Conservation (phyloP, 2,113 vertebrate species). For the Choloepus hoffmanni region DNA sequence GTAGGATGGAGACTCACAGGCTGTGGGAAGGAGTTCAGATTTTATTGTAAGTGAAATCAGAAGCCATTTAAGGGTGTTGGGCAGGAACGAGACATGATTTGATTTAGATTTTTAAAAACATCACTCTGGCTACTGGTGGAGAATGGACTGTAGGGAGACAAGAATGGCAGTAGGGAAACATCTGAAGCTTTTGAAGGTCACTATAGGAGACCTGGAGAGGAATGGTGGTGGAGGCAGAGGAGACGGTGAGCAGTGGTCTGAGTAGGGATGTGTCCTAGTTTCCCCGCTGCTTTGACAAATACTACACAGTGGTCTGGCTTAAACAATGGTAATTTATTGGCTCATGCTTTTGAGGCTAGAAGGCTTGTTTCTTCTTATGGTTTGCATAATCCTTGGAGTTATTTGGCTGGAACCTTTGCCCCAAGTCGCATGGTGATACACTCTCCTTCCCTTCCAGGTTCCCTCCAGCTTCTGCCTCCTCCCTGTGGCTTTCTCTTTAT, state of each 20-base stretch:
- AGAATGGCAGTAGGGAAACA: not conserved
- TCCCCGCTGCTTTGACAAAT: too few relatives aligned
- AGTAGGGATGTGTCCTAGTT: too few relatives aligned
- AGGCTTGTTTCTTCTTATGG: too few relatives aligned
- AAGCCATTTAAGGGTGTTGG: not conserved
- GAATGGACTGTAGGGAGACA: not conserved
- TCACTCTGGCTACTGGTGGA: not conserved
- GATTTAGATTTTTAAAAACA: not conserved
- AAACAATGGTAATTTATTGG: too few relatives aligned
- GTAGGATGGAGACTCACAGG: not conserved
- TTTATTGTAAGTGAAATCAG: not conserved
- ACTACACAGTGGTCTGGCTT: too few relatives aligned
- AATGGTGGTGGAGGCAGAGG: not conserved
- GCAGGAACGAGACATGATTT: not conserved
- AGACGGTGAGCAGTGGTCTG: accelerated
- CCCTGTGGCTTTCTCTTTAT: too few relatives aligned
- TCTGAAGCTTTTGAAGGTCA: not conserved
- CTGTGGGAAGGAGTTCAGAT: not conserved
- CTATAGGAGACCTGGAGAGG: not conserved
- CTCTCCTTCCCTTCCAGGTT: too few relatives aligned
- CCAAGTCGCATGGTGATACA: too few relatives aligned
- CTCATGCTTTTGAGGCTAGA: too few relatives aligned
- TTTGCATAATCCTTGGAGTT: too few relatives aligned
- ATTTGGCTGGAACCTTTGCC: too few relatives aligned
- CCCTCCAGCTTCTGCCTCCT: too few relatives aligned